Conservation (phyloP, 2,113 vertebrate species). For the Gyps fulvus region DNA sequence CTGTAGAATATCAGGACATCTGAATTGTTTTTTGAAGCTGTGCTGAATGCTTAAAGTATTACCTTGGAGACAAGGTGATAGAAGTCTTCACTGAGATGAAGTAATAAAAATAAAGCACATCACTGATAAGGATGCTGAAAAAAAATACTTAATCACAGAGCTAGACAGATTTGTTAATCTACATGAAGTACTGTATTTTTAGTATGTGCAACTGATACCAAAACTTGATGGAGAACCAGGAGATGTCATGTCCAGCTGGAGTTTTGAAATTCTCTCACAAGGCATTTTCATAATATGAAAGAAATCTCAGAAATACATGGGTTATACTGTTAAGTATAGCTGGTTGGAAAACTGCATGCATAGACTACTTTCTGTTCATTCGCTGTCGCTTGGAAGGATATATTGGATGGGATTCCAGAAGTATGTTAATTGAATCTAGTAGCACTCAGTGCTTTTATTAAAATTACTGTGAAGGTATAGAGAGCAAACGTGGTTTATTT, state of each 20-base stretch:
- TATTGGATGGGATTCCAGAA: not conserved
- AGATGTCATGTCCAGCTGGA: not conserved
- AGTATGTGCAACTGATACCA: not conserved
- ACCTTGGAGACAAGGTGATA: not conserved
- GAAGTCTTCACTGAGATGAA: not conserved
- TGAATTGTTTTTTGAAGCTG: not conserved
- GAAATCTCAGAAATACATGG: not conserved
- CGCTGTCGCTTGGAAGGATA: not conserved
- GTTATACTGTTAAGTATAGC: not conserved
- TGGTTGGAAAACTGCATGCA: not conserved
- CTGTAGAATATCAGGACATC: not conserved
- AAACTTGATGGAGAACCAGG: not conserved
- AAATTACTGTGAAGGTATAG: not conserved
- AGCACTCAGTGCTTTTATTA: not conserved
- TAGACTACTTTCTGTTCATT: not conserved
- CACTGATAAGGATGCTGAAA: not conserved
- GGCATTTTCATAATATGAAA: not conserved
- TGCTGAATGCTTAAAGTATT: not conserved
- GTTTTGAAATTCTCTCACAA: not conserved
- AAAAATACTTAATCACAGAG: not conserved
- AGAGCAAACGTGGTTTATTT: not conserved
- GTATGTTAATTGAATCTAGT: not conserved
- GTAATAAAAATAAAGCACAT: not conserved
- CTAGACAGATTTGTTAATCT: not conserved
- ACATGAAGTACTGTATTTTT: not conserved